phyloP scores from a whole-genome alignment of 2,888 invertebrate genomes.

The Coelogynopora nodosa region DNA sequence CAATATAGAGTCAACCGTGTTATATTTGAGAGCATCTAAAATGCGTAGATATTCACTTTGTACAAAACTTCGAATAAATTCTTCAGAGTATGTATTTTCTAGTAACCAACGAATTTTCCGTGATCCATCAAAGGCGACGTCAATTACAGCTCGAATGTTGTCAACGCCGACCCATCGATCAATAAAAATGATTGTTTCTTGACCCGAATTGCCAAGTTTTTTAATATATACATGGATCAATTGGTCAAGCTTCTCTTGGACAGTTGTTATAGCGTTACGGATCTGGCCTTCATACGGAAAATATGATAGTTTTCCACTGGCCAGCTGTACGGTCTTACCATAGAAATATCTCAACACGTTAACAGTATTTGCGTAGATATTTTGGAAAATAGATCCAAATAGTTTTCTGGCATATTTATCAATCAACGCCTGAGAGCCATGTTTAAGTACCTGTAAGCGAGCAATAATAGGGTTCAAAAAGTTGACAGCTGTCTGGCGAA shows the following conservation, averaged over 20 bases:
- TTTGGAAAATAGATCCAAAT: background rate
- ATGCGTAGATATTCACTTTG: background rate
- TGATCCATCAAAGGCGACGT: background rate
- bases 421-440: background rate
- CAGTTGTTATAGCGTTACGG: background rate
- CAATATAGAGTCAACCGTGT: background rate
- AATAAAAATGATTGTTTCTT: background rate
- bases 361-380: background rate
- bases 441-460: background rate
- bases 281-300: background rate
- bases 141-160: background rate
- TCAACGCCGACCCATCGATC: background rate
- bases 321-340: background rate
- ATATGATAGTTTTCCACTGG: background rate
- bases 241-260: background rate
- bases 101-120: background rate
- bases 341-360: background rate
- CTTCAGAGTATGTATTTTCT: background rate
- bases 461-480: background rate
- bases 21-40: background rate
- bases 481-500: background rate
- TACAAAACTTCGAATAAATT: background rate
- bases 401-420: background rate
- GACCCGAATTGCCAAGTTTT: background rate
- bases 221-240: background rate